phyloP scores from a whole-genome alignment of 2,888 invertebrate genomes.

The Hypsopygia costalis region DNA sequence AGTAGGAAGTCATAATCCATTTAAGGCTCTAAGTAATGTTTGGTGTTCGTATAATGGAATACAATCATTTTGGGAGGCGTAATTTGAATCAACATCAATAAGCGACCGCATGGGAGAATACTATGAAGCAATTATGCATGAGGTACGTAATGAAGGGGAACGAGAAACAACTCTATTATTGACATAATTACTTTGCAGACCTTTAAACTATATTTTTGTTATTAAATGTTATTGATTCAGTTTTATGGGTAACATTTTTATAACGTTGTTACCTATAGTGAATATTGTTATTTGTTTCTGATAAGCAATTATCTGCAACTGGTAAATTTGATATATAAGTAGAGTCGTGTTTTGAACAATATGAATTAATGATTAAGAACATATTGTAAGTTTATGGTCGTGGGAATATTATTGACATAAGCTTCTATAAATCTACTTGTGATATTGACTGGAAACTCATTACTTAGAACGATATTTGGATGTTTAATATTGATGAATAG shows the following conservation, averaged over 20 bases:
- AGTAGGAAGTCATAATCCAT: slow-evolving; percentile 5
- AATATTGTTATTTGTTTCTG: slow-evolving; percentile 27
- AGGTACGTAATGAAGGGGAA: slow-evolving; percentile 45
- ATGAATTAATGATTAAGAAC: slow-evolving; percentile 16
- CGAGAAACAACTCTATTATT: slow-evolving; percentile 61
- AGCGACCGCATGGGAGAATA: slow-evolving; percentile 53
- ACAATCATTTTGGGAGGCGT: slow-evolving; percentile 25
- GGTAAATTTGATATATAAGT: slow-evolving; percentile 1
- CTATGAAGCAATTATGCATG: slow-evolving; percentile 46
- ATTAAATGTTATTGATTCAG: slow-evolving; percentile 35
- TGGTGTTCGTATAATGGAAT: slow-evolving; percentile 4
- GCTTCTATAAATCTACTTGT: not conserved
- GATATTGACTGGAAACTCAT: slow-evolving; percentile 8
- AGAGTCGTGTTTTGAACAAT: slow-evolving; percentile 13
- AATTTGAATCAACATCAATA: slow-evolving; percentile 39
- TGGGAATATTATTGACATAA: slow-evolving; percentile 13
- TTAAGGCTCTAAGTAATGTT: slow-evolving; percentile 10
- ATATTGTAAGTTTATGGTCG: slow-evolving; percentile 11
- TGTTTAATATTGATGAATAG: slow-evolving; percentile 13
- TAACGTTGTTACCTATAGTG: slow-evolving; percentile 32
- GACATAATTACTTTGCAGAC: slow-evolving; percentile 54
- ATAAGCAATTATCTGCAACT: slow-evolving; percentile 7
- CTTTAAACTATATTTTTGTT: slow-evolving; percentile 22
- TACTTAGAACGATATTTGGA: slow-evolving; percentile 12
- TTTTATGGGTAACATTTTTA: slow-evolving; percentile 26